Conservation (phyloP, 2,113 vertebrate genomes). For the Rattus rattus region DNA sequence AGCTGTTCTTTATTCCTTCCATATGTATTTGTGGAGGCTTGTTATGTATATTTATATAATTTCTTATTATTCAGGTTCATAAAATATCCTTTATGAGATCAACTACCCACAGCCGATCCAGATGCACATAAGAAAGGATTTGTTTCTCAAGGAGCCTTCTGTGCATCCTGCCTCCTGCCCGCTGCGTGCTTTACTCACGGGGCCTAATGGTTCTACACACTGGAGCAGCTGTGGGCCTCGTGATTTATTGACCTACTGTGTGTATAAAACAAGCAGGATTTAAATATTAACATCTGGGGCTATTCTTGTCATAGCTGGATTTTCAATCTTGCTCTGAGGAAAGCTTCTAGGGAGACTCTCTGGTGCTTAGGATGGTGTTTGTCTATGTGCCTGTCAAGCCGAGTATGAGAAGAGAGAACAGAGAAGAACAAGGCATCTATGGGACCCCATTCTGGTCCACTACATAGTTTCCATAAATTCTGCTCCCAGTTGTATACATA, state of each 20-base stretch:
- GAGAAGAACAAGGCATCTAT: too few species aligned
- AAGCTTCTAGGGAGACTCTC: not conserved
- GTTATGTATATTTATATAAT: constrained; percentile 81
- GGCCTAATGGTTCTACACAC: constrained; percentile 83
- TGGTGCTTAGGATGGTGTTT: not conserved
- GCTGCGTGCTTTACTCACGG: constrained; percentile 64
- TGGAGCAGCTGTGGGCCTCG: constrained; percentile 84
- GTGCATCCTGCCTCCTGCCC: constrained; percentile 78
- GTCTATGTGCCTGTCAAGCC: not conserved
- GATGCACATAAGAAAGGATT: constrained; percentile 84
- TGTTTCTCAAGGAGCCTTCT: constrained; percentile 83
- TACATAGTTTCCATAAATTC: not conserved
- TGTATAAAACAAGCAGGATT: constrained; percentile 81
- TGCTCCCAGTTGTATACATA: not conserved
- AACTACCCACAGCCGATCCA: constrained; percentile 78
- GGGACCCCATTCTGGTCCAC: not conserved
- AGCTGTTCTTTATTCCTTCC: constrained; percentile 81
- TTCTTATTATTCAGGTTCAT: constrained; percentile 80
- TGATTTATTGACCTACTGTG: constrained; percentile 87
- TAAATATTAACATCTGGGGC: constrained; percentile 80
- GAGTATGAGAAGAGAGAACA: not conserved
- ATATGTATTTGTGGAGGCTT: constrained; percentile 72
- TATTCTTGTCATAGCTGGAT: constrained; percentile 63
- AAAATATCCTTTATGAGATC: constrained; percentile 82
- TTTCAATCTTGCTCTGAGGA: not conserved